phyloP scores from a whole-genome alignment of 2,888 invertebrate species.

The Dicycla oo region DNA sequence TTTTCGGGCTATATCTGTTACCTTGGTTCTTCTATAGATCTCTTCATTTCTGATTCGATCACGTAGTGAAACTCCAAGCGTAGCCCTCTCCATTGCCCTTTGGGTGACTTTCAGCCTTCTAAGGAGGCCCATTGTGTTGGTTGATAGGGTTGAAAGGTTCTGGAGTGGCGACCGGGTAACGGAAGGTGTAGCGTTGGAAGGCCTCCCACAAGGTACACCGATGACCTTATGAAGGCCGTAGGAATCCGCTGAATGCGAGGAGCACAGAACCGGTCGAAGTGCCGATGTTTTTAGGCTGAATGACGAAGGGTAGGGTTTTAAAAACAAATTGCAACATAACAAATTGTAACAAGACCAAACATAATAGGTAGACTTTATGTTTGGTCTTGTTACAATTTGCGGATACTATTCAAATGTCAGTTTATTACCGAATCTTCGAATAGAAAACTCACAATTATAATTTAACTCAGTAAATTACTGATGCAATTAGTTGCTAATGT shows the following conservation, averaged over 20 bases:
- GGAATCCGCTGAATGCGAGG: neutral
- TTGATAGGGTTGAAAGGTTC: too few relatives aligned
- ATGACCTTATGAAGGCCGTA: neutral
- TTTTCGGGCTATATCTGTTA: neutral
- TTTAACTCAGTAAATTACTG: too few relatives aligned
- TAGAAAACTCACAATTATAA: slow-evolving; percentile 14
- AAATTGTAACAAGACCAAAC: neutral
- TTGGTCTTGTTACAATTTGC: neutral
- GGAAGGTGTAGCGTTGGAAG: neutral
- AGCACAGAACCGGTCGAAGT: neutral
- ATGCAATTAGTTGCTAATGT: too few relatives aligned
- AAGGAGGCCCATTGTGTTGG: neutral
- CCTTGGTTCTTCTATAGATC: too few relatives aligned
- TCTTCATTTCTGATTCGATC: too few relatives aligned
- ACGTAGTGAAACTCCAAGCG: too few relatives aligned
- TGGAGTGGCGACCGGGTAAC: neutral
- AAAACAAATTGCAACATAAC: neutral
- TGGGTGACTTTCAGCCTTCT: neutral
- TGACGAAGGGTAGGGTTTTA: neutral
- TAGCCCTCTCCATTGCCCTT: too few relatives aligned
- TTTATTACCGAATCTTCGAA: neutral
- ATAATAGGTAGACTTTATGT: neutral
- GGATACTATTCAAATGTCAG: slow-evolving; percentile 7
- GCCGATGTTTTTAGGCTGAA: neutral
- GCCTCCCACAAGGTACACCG: neutral